Base-by-base conservation (phyloP, 2,113 vertebrate genomes). In the Nyctereutes procyonoides region DNA sequence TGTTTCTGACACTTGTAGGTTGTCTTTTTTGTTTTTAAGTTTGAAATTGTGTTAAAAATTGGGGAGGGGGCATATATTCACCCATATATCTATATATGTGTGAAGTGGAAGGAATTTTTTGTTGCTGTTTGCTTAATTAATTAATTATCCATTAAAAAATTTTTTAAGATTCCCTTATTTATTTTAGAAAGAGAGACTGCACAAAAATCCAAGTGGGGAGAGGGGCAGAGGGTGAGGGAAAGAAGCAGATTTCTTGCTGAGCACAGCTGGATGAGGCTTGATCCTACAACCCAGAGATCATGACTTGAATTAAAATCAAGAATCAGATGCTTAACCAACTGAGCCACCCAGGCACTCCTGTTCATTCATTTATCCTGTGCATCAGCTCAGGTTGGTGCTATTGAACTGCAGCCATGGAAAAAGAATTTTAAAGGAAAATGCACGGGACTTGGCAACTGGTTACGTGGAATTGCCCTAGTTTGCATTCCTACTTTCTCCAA, bases 1-100 rank as follows among this genome's bases (percentile, higher is more conserved):
- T 74, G 7, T 20, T 30, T 35, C 56, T 60, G 35, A 32, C 28
- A 88, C 15, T n/a, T 80, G 35, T 55, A 19, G 32, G 15, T 74
- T 87, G 88, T 55, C 30, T 53, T 73, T 38, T 48, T 74, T 93
- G 19, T 16, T 60, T 93, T 84, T 81, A 60, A 77, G 30, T 71
- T 62, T 76, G 30, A 38, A 88, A 80, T 67, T 51, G 8, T 69
- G 55, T 69, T 77, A 35, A 67, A 67, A 76, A 22, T 65, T 26
- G 43, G 35, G 15, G 28, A 16, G 28, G 43, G 4, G n/a, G 15
- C 26, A 73, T 88, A 62, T 80, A 65, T 84, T 80, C 56, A 73
- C 10, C 43, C 16, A 35, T 51, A 93, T 38, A 77, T n/a, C 35
- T 63, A 58, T 38, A 1, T 51, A 58, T 28, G 6, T 26, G 32